Evolutionary conservation across 2,113 vertebrate species (phyloP).

Genomic region (Corythaeola cristata): DNA sequence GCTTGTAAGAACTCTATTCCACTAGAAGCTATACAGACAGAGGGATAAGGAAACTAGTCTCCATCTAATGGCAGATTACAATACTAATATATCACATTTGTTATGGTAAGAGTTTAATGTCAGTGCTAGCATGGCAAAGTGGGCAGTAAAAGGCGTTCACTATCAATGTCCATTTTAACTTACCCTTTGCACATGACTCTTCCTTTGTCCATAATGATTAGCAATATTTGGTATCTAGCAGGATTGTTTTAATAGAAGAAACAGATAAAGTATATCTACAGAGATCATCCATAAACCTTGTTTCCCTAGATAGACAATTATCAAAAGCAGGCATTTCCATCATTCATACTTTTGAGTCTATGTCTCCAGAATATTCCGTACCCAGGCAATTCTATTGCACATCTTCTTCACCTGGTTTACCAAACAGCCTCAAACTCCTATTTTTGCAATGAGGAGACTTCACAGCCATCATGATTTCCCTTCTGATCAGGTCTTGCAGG

Average conservation of each 20-base stretch:
- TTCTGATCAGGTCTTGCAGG: background rate
- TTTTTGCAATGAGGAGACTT: background rate
- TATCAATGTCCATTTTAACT: background rate
- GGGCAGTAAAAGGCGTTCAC: background rate
- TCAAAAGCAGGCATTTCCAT: background rate
- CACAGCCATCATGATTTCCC: background rate
- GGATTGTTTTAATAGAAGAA: background rate
- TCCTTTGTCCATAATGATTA: background rate
- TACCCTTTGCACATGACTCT: background rate
- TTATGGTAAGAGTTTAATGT: background rate
- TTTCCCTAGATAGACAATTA: background rate
- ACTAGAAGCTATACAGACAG: background rate
- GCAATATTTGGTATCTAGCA: background rate
- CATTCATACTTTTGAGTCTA: background rate
- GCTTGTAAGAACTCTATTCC: background rate
- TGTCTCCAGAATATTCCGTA: background rate
- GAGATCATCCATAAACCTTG: background rate
- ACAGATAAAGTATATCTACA: background rate
- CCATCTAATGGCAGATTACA: background rate
- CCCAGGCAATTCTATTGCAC: background rate
- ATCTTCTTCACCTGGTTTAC: background rate
- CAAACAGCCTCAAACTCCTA: background rate
- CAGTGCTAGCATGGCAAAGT: background rate
- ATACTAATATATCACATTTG: background rate
- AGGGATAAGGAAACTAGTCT: background rate